These are phyloP conservation scores for Caenorhabditis imperialis DNA, from an alignment of 2,888 invertebrate genomes.

Conservation along the genomic window DNA sequence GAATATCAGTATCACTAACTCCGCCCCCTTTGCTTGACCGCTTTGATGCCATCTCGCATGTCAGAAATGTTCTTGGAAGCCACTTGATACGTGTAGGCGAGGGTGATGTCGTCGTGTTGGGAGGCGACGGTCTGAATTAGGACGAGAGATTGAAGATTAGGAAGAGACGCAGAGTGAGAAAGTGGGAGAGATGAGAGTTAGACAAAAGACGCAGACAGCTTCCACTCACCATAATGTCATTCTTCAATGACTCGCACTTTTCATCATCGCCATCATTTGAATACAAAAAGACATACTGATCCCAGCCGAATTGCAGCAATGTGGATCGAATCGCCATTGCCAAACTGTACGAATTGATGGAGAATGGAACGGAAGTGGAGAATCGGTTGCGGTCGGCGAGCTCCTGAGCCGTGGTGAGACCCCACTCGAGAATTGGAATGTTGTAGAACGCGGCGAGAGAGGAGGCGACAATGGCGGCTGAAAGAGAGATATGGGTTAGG, in stretches of 20 bases:
- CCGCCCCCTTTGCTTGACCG: too few species aligned
- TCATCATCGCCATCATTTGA: conserved; percentile 47
- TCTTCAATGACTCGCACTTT: conserved; percentile 51
- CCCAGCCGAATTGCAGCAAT: conserved; percentile 63
- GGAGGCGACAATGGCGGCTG: conserved; percentile 54
- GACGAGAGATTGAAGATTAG: too few species aligned
- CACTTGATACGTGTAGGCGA: too few species aligned
- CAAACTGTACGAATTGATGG: conserved; percentile 40
- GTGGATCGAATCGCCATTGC: conserved; percentile 48
- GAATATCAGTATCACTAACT: too few species aligned
- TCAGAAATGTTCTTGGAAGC: too few species aligned
- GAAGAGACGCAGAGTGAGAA: too few species aligned
- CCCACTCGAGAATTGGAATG: conserved; percentile 58
- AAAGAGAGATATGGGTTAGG: too few species aligned
- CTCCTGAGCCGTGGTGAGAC: conserved; percentile 45
- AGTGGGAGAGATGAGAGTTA: too few species aligned
- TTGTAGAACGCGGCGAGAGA: conserved; percentile 54
- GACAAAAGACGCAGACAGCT: too few species aligned
- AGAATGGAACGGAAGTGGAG: conserved; percentile 44
- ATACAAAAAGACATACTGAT: conserved; percentile 68
- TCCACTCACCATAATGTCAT: conserved; percentile 32
- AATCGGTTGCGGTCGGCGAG: conserved; percentile 43
- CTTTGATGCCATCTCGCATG: too few species aligned
- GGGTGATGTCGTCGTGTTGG: too few species aligned
- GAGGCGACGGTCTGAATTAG: too few species aligned